Conservation (phyloP, 2,797 vertebrate species). For the Hybognathus amarus region DNA sequence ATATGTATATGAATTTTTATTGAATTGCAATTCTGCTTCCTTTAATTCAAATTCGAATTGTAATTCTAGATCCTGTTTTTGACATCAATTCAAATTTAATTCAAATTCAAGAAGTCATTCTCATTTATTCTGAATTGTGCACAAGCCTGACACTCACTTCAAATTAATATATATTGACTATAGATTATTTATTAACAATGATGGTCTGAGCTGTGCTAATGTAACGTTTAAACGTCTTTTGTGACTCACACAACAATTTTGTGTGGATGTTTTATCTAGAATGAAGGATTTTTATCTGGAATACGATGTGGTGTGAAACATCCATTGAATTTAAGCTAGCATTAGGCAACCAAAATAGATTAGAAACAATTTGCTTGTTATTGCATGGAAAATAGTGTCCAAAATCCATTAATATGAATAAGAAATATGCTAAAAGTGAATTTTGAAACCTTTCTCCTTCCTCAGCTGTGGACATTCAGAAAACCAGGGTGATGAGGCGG, state of each 20-base stretch:
- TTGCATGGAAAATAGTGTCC: too few relatives aligned
- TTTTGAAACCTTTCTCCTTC: conserved; percentile 53
- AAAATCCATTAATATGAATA: not conserved
- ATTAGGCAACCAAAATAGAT: not conserved
- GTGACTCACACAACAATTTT: not conserved
- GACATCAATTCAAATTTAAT: too few relatives aligned
- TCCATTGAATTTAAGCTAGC: not conserved
- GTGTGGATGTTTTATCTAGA: not conserved
- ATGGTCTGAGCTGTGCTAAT: not conserved
- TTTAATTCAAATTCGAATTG: too few relatives aligned
- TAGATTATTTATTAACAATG: not conserved
- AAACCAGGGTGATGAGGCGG: conserved; percentile 95
- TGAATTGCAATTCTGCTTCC: too few relatives aligned
- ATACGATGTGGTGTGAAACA: not conserved
- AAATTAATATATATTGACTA: too few relatives aligned
- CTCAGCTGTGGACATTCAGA: conserved; percentile 98
- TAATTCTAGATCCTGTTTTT: too few relatives aligned
- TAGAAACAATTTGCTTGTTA: not conserved
- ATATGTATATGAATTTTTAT: too few relatives aligned
- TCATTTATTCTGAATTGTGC: too few relatives aligned
- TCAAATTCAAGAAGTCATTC: too few relatives aligned
- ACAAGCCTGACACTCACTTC: too few relatives aligned
- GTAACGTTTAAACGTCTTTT: not conserved
- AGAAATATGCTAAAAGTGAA: not conserved
- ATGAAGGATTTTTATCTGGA: not conserved